Evolutionary conservation across 1,140 invertebrate genomes (phyloP).

Genomic region (Cardiocondyla obscurior): DNA sequence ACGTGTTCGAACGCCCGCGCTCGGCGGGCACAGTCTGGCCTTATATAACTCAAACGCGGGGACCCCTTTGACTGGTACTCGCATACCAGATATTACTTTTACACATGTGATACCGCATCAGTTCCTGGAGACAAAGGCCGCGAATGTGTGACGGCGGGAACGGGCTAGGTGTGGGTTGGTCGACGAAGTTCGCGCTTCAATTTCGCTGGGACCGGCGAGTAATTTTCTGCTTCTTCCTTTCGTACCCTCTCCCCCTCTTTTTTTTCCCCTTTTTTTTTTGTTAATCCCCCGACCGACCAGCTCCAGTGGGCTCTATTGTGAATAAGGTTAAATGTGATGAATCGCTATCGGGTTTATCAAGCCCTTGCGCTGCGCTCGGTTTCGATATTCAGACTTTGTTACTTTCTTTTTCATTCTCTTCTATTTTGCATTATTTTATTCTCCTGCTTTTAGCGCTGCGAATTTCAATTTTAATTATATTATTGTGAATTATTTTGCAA

Average conservation of each 20-base stretch:
- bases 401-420: neutral
- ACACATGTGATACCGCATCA: conserved; percentile 67
- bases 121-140: conserved; percentile 66
- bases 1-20: conserved; percentile 7
- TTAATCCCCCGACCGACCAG: conserved; percentile 35
- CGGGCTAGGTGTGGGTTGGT: conserved; percentile 24
- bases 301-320: conserved; percentile 9
- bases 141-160: conserved; percentile 39
- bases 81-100: conserved; percentile 70
- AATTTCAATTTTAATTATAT: neutral
- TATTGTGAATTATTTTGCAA: neutral
- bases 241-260: neutral
- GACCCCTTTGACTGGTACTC: conserved; percentile 66
- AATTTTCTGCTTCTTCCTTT: conserved; percentile 55
- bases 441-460: neutral
- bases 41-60: conserved; percentile 70
- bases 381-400: conserved; percentile 26
- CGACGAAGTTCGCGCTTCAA: conserved; percentile 51
- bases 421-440: conserved; percentile 13
- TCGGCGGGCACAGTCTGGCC: conserved; percentile 8
- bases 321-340: conserved; percentile 47
- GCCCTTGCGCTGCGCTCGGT: neutral
- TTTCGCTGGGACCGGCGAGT: conserved; percentile 52
- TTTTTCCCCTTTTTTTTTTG: conserved; percentile 15
- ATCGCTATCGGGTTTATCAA: conserved; percentile 17